These are phyloP conservation scores for Ellobium chinense DNA, from an alignment of 2,888 invertebrate species.

Conservation along the genomic window DNA sequence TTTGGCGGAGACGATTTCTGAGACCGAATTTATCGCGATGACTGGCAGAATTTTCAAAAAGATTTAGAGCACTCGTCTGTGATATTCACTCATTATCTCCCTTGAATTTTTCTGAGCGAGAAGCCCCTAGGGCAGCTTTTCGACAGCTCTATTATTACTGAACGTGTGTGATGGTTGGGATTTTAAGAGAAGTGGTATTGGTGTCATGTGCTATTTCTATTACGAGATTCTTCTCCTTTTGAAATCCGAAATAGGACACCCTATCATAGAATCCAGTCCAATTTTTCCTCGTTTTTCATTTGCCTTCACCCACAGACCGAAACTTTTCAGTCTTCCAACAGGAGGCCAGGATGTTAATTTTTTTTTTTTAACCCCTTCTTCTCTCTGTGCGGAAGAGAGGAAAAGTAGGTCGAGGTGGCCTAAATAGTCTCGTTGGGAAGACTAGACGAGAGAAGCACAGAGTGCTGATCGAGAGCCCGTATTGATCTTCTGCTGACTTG, in stretches of 20 bases:
- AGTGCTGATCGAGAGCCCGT: background rate
- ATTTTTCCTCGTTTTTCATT: background rate
- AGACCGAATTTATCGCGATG: too few species aligned
- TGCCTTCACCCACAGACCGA: background rate
- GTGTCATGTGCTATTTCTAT: background rate
- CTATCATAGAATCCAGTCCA: background rate
- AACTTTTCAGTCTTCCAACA: background rate
- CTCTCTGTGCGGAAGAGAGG: background rate
- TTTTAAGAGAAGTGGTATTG: background rate
- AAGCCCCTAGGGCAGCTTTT: background rate
- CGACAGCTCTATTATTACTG: too few species aligned
- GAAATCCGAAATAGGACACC: background rate
- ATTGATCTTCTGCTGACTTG: too few species aligned
- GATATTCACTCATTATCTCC: background rate
- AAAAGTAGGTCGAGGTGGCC: background rate
- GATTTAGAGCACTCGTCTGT: background rate
- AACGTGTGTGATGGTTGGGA: too few species aligned
- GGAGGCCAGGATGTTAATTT: background rate
- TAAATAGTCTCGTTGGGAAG: background rate
- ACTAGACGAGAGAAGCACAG: background rate
- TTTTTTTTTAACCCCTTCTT: too few species aligned
- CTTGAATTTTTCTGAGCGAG: background rate
- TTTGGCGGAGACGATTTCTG: too few species aligned
- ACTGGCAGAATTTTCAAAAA: too few species aligned
- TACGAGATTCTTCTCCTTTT: background rate